Conservation (phyloP, 2,888 invertebrate genomes). For the Atrina japonica region DNA sequence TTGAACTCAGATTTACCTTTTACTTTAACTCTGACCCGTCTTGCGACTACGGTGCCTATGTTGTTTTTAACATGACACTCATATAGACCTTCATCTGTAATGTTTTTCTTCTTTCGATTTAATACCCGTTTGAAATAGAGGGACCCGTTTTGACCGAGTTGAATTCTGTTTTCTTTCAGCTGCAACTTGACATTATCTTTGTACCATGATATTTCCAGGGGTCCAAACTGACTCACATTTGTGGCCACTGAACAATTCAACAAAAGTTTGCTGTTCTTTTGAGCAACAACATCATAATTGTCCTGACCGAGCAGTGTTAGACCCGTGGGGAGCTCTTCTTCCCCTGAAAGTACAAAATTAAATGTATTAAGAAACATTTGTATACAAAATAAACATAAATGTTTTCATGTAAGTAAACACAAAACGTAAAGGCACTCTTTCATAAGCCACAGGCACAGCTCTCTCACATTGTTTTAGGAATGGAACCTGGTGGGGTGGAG, state of each 20-base stretch:
- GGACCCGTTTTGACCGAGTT: constrained; percentile 57
- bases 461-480: no score
- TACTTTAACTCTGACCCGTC: constrained; percentile 52
- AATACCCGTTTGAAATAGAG: constrained; percentile 57
- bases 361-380: no score
- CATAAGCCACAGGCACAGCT: no score
- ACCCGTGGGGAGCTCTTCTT: constrained; percentile 41
- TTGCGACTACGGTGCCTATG: constrained; percentile 58
- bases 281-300: constrained; percentile 53
- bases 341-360: constrained; percentile 47
- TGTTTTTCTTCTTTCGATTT: constrained; percentile 53
- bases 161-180: constrained; percentile 49
- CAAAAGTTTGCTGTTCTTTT: constrained; percentile 56
- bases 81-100: constrained; percentile 59
- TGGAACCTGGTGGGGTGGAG: no score
- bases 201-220: constrained; percentile 48
- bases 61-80: constrained; percentile 59
- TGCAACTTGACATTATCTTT: constrained; percentile 52
- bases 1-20: constrained; percentile 56
- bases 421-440: no score
- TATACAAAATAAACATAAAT: no score
- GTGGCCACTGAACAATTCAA: constrained; percentile 60
- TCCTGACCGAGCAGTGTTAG: constrained; percentile 38
- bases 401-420: no score
- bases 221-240: constrained; percentile 42